phyloP scores from a whole-genome alignment of 2,797 vertebrate species.

The Bovichtus variegatus region DNA sequence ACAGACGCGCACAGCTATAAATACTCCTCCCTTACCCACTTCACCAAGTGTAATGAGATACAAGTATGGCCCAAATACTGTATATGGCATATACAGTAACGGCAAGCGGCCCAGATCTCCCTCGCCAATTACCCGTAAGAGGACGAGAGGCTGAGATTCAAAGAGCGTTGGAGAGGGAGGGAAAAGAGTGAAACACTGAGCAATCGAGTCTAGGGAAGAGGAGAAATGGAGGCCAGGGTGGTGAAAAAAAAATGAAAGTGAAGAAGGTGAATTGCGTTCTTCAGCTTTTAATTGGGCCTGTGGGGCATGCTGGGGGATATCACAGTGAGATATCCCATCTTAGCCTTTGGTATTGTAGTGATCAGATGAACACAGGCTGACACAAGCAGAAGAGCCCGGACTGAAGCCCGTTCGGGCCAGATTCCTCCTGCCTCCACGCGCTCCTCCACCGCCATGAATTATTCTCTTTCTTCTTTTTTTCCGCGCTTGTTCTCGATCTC shows the following conservation, averaged over 20 bases:
- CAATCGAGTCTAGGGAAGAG: neutral
- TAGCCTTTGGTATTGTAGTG: slow-evolving; percentile 42
- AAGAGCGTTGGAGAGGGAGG: slow-evolving; percentile 20
- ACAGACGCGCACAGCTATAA: slow-evolving; percentile 25
- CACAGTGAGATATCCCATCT: slow-evolving; percentile 55
- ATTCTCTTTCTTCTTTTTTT: slow-evolving; percentile 61
- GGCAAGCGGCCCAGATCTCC: slow-evolving; percentile 13
- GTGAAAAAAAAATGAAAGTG: slow-evolving; percentile 21
- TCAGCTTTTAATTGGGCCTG: slow-evolving; percentile 72
- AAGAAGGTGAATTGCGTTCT: slow-evolving; percentile 56
- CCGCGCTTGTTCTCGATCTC: slow-evolving; percentile 19
- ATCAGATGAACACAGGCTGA: slow-evolving; percentile 64
- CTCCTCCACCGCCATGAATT: slow-evolving; percentile 61
- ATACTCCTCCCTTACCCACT: slow-evolving; percentile 44
- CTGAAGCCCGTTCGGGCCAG: slow-evolving; percentile 31
- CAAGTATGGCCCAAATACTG: slow-evolving; percentile 48
- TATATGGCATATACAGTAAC: slow-evolving; percentile 21
- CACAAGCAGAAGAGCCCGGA: slow-evolving; percentile 58
- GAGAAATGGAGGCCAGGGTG: slow-evolving; percentile 11
- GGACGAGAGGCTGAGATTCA: slow-evolving; percentile 28
- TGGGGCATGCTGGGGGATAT: slow-evolving; percentile 55
- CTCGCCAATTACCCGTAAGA: slow-evolving; percentile 40
- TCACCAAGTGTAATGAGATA: slow-evolving; percentile 51
- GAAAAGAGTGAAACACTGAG: slow-evolving; percentile 23
- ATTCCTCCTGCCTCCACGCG: slow-evolving; percentile 21